Evolutionary conservation across 2,113 vertebrate genomes (phyloP).

Genomic region (Silurus glanis): DNA sequence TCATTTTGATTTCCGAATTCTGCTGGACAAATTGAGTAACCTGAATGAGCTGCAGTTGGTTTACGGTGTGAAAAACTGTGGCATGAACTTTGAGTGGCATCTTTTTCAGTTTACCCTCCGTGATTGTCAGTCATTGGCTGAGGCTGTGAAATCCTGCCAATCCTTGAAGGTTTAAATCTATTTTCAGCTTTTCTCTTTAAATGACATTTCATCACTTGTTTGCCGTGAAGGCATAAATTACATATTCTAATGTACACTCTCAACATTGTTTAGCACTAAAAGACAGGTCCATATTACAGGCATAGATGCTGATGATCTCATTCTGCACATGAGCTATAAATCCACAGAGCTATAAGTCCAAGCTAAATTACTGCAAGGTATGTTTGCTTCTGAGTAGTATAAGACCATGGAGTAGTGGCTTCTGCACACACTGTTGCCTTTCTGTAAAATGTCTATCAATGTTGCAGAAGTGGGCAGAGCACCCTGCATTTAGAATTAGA

Average conservation of each 20-base stretch:
- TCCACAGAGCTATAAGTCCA: not conserved
- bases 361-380: not conserved
- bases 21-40: conserved; percentile 74
- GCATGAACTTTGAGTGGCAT: conserved; percentile 94
- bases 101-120: conserved; percentile 86
- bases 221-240: not conserved
- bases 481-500: not conserved
- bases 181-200: not conserved
- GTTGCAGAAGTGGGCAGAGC: not conserved
- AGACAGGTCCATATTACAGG: too few species aligned
- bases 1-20: conserved; percentile 80
- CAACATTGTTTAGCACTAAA: too few species aligned
- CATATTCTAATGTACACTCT: not conserved
- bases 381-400: not conserved
- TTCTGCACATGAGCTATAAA: too few species aligned
- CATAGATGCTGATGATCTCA: too few species aligned
- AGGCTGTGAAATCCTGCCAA: conserved; percentile 76
- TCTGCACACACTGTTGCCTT: not conserved
- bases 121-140: conserved; percentile 81
- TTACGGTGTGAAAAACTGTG: conserved; percentile 84
- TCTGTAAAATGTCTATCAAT: not conserved
- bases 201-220: not conserved
- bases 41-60: conserved; percentile 86
- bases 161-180: conserved; percentile 78
- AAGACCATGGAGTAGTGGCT: not conserved